Conservation (phyloP, 1,140 invertebrate genomes). For the Penaeus indicus region DNA sequence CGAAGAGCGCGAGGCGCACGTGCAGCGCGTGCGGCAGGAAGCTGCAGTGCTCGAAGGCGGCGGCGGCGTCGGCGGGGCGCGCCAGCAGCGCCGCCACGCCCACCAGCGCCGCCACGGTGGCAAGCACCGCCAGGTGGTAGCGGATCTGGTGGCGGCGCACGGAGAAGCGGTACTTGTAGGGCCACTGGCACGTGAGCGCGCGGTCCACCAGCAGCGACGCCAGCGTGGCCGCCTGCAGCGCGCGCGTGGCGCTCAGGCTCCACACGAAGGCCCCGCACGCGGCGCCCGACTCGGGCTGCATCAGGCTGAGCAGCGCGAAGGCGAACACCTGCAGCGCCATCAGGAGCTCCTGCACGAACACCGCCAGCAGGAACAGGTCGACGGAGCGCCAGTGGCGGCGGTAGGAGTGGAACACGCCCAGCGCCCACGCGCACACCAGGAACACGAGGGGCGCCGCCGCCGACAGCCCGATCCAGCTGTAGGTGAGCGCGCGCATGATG, state of each 20-base stretch:
- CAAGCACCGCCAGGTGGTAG: slow-evolving; percentile 74
- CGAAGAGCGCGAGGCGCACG: slow-evolving; percentile 73
- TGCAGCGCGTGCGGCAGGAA: slow-evolving; percentile 73
- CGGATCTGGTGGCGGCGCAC: slow-evolving; percentile 73
- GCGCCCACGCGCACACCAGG: slow-evolving; percentile 67
- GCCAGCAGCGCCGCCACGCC: slow-evolving; percentile 70
- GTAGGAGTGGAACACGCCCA: slow-evolving; percentile 72
- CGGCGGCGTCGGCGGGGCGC: slow-evolving; percentile 66
- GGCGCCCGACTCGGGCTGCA: slow-evolving; percentile 69
- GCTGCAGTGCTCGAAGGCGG: slow-evolving; percentile 68
- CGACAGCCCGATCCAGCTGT: slow-evolving; percentile 72
- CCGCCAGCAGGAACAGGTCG: slow-evolving; percentile 74
- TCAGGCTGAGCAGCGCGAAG: slow-evolving; percentile 73
- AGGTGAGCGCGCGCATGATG: slow-evolving; percentile 64
- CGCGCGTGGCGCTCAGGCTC: slow-evolving; percentile 73
- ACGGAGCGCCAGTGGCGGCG: slow-evolving; percentile 73
- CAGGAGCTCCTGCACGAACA: slow-evolving; percentile 72
- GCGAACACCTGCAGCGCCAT: slow-evolving; percentile 72
- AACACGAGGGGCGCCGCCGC: slow-evolving; percentile 73
- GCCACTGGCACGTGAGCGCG: slow-evolving; percentile 71
- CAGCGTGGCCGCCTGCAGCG: slow-evolving; percentile 74
- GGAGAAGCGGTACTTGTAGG: slow-evolving; percentile 72
- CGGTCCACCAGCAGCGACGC: slow-evolving; percentile 73
- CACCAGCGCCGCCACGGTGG: slow-evolving; percentile 72
- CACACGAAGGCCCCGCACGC: slow-evolving; percentile 72